phyloP scores from a whole-genome alignment of 1,140 invertebrate genomes.

The Drosophila pandora region DNA sequence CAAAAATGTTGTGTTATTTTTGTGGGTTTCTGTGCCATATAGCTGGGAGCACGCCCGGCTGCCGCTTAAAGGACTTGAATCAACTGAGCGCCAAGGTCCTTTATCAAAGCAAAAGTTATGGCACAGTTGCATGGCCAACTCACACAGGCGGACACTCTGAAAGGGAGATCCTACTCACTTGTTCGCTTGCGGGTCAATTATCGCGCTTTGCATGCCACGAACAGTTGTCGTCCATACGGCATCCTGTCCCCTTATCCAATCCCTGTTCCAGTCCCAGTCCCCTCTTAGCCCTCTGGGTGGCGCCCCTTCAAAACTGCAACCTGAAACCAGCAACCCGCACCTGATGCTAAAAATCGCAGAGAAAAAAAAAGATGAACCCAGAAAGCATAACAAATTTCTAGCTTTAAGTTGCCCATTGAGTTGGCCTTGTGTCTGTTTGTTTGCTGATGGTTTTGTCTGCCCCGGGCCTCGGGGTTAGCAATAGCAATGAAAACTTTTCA shows the following conservation, averaged over 20 bases:
- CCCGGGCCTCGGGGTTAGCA: conserved; percentile 54
- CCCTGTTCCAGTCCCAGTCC: not conserved
- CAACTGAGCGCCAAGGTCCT: conserved; percentile 69
- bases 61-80: conserved; percentile 72
- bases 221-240: conserved; percentile 52
- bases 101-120: conserved; percentile 79
- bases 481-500: conserved; percentile 69
- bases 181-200: conserved; percentile 73
- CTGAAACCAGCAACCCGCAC: conserved; percentile 9
- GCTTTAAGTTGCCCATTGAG: conserved; percentile 72
- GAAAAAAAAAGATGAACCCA: conserved; percentile 14
- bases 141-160: conserved; percentile 21
- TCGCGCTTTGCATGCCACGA: conserved; percentile 73
- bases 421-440: conserved; percentile 42
- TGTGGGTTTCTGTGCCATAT: conserved; percentile 38
- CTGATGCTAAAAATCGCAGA: conserved; percentile 37
- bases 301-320: not conserved
- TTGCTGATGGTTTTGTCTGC: conserved; percentile 26
- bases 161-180: conserved; percentile 30
- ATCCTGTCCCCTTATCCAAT: conserved; percentile 8
- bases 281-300: not conserved
- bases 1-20: conserved; percentile 18
- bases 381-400: conserved; percentile 74
- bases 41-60: conserved; percentile 58
- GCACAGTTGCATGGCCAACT: conserved; percentile 70